Conservation (phyloP, 2,113 vertebrate species). For the Opisthocomus hoazin region DNA sequence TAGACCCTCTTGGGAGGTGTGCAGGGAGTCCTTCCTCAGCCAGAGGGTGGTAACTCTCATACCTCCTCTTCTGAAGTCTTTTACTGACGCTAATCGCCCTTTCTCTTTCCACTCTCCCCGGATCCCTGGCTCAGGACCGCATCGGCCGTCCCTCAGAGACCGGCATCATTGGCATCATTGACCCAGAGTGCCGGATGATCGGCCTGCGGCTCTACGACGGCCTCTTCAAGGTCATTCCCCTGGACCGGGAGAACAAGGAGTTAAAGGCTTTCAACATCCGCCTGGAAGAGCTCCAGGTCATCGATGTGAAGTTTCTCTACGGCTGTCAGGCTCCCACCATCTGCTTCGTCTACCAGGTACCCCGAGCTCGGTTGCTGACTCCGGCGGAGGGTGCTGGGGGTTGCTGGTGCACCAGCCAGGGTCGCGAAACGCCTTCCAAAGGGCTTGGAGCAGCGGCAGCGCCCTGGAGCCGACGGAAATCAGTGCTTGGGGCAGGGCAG, state of each 20-base stretch:
- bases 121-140: conserved; percentile 78
- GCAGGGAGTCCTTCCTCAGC: neutral
- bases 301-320: conserved; percentile 95
- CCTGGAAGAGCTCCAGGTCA: conserved; percentile 95
- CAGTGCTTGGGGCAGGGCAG: neutral
- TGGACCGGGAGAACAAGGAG: conserved; percentile 95
- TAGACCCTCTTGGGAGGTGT: neutral
- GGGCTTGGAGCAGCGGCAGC: neutral
- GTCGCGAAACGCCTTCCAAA: neutral
- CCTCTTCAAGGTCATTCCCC: conserved; percentile 95
- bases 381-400: neutral
- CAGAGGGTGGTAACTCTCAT: too few relatives aligned
- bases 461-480: neutral
- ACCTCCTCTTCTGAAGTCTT: neutral
- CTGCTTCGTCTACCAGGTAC: conserved; percentile 98
- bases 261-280: conserved; percentile 98
- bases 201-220: conserved; percentile 94
- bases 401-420: neutral
- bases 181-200: conserved; percentile 98
- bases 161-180: conserved; percentile 95
- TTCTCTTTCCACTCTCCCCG: rapidly evolving
- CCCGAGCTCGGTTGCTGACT: neutral
- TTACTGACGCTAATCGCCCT: rapidly evolving
- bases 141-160: conserved; percentile 97
- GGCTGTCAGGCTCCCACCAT: conserved; percentile 96